A percentile compares a stretch with the other conserved stretches of the same genome.
Conservation (phyloP, 2,113 vertebrate genomes). For the Engraulis encrasicolus region DNA sequence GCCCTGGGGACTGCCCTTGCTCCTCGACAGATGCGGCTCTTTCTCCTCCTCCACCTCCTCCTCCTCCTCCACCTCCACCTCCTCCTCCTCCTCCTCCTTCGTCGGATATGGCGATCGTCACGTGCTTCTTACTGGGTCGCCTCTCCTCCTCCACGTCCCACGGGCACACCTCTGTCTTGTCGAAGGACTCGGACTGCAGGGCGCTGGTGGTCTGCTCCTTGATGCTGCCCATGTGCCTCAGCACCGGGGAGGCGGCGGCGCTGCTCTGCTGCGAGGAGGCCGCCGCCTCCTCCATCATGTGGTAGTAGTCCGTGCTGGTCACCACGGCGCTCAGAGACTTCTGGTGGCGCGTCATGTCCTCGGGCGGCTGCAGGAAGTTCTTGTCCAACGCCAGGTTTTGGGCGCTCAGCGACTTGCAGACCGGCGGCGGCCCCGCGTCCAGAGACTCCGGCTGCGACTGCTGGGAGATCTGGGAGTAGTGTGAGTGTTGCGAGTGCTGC, state of each 20-base stretch:
- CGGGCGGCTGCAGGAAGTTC: conserved; percentile 74
- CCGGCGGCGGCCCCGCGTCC: conserved; percentile 73
- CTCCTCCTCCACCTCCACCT: too few species aligned
- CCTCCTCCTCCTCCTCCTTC: conserved; percentile 33
- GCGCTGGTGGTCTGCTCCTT: conserved; percentile 64
- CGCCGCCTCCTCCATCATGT: conserved; percentile 53
- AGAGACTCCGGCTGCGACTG: conserved; percentile 71
- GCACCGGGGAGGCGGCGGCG: conserved; percentile 2
- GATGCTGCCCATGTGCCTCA: conserved; percentile 60
- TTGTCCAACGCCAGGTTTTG: conserved; percentile 82
- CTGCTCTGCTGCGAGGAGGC: too few species aligned
- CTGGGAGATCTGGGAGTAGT: background rate
- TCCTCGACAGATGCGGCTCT: too few species aligned
- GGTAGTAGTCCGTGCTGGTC: conserved; percentile 60
- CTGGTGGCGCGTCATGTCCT: conserved; percentile 72
- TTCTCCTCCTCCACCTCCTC: too few species aligned
- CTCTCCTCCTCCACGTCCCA: conserved; percentile 68
- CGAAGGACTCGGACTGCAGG: conserved; percentile 64
- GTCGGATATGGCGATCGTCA: conserved; percentile 76
- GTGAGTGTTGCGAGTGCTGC: conserved; percentile 40
- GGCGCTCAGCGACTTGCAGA: conserved; percentile 88
- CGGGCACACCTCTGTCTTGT: conserved; percentile 63
- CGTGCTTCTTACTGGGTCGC: conserved; percentile 60
- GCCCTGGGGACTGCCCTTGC: too few species aligned
- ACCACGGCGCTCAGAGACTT: conserved; percentile 79